These are phyloP conservation scores for Therioaphis trifolii DNA, from an alignment of 2,888 invertebrate species.

Conservation along the genomic window DNA sequence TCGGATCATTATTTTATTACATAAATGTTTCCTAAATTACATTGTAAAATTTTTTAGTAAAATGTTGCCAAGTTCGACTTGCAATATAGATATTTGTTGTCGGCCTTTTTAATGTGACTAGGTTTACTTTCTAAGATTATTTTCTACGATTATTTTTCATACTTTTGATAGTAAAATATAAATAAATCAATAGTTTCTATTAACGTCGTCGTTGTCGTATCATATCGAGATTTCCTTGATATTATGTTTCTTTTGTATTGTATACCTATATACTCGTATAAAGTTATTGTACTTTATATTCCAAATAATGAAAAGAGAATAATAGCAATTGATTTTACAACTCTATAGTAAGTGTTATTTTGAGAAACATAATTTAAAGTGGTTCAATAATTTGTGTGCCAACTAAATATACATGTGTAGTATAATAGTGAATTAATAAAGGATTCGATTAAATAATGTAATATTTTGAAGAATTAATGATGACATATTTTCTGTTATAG, in stretches of 20 bases:
- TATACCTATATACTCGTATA: too few relatives aligned
- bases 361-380: neutral
- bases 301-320: neutral
- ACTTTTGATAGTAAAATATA: neutral
- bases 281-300: slow-evolving; percentile 9
- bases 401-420: too few relatives aligned
- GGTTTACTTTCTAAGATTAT: neutral
- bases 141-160: slow-evolving; percentile 21
- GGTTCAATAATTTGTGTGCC: too few relatives aligned
- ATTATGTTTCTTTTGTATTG: neutral
- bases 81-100: slow-evolving; percentile 27
- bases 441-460: too few relatives aligned
- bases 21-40: slow-evolving; percentile 17
- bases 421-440: too few relatives aligned
- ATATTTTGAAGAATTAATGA: too few relatives aligned
- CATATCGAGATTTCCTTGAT: slow-evolving; percentile 6
- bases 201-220: neutral
- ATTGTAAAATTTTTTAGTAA: neutral
- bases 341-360: neutral
- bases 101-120: neutral
- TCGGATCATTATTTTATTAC: slow-evolving; percentile 9
- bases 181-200: slow-evolving; percentile 16
- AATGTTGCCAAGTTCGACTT: slow-evolving; percentile 20
- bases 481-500: too few relatives aligned
- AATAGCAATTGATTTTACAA: neutral